A percentile compares a stretch with the other conserved stretches of the same genome.
phyloP scores from a whole-genome alignment of 2,113 vertebrate genomes.

The Dipodomys ordii region DNA sequence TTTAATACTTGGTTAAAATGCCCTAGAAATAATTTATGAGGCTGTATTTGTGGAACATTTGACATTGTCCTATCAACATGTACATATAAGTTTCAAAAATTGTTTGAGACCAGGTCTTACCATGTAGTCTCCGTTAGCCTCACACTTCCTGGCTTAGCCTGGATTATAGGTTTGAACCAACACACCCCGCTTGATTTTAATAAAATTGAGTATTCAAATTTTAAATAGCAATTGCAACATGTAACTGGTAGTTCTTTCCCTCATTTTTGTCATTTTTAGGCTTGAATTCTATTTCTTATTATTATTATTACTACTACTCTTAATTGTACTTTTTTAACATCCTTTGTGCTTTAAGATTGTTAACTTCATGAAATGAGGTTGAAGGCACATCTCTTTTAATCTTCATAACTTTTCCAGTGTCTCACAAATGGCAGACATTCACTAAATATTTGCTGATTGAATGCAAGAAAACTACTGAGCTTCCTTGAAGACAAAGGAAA shows the following conservation, averaged over 20 bases:
- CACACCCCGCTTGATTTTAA: neutral
- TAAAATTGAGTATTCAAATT: conserved; percentile 1
- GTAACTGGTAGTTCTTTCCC: neutral
- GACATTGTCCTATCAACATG: neutral
- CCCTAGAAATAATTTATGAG: neutral
- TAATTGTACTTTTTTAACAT: neutral
- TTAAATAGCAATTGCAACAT: conserved; percentile 2
- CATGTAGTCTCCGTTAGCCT: neutral
- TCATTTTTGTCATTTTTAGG: neutral
- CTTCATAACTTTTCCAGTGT: neutral
- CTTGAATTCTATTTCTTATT: neutral
- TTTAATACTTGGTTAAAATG: conserved; percentile 23
- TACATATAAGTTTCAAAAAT: neutral
- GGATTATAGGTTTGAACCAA: neutral
- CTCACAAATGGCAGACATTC: neutral
- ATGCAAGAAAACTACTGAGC: neutral
- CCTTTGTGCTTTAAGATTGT: neutral
- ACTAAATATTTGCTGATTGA: neutral
- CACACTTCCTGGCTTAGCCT: too few relatives aligned
- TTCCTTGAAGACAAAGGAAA: neutral
- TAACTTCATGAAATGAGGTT: neutral
- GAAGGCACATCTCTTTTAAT: neutral
- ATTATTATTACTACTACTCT: too few relatives aligned
- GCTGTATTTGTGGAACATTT: neutral
- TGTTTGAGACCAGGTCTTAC: neutral